A percentile compares a stretch with the other conserved stretches of the same genome.
Conservation (phyloP, 1,140 invertebrate genomes). For the Monochamus saltuarius region DNA sequence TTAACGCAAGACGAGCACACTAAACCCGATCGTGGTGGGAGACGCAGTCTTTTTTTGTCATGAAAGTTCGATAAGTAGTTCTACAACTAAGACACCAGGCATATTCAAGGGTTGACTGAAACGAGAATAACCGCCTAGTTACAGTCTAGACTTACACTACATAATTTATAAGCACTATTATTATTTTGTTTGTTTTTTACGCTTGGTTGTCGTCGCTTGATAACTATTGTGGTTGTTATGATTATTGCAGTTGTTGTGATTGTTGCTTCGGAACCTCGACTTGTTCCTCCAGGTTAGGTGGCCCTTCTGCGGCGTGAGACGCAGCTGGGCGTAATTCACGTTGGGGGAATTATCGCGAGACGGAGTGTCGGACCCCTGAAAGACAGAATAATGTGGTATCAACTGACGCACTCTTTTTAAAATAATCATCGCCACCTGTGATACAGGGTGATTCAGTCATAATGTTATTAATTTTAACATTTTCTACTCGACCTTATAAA, state of each 20-base stretch:
- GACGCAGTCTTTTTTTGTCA: not conserved
- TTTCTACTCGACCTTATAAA: too few relatives aligned
- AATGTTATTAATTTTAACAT: too few relatives aligned
- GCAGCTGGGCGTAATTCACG: slow-evolving; percentile 28
- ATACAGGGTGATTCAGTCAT: too few relatives aligned
- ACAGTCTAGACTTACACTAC: slow-evolving; percentile 1
- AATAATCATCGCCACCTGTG: too few relatives aligned
- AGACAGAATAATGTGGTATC: slow-evolving; percentile 9
- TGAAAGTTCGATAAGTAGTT: not conserved
- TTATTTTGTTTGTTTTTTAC: slow-evolving; percentile 37
- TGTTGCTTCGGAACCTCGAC: not conserved
- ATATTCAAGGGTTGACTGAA: slow-evolving; percentile 8
- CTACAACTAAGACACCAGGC: slow-evolving; percentile 3
- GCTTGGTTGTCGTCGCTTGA: slow-evolving; percentile 28
- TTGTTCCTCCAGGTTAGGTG: slow-evolving; percentile 8
- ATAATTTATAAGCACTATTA: slow-evolving; percentile 19
- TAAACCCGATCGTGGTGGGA: not conserved
- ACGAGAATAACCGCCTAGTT: not conserved
- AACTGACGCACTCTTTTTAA: too few relatives aligned
- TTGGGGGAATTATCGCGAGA: slow-evolving; percentile 47
- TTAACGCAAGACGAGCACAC: too few relatives aligned
- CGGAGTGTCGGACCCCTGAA: slow-evolving; percentile 44
- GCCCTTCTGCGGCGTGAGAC: slow-evolving; percentile 12
- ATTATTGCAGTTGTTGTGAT: slow-evolving; percentile 4
- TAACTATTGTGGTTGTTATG: slow-evolving; percentile 21